Evolutionary conservation across 2,888 invertebrate genomes (phyloP).

Genomic region (Dendrolimus pini): DNA sequence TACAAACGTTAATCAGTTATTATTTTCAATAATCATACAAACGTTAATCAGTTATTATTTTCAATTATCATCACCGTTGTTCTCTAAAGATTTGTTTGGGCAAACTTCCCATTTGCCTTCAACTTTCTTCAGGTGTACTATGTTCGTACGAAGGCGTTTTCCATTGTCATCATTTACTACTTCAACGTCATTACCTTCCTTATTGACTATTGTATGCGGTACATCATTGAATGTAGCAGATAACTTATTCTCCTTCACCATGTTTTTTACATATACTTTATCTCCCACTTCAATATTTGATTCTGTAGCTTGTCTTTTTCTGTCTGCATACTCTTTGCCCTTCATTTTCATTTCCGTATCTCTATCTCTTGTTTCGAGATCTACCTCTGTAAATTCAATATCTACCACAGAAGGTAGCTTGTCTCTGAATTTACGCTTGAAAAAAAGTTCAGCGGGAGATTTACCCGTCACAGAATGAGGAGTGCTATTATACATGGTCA

Average conservation of each 20-base stretch:
- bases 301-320: slow-evolving; percentile 10
- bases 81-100: not conserved
- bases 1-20: too few species aligned
- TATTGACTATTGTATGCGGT: too few species aligned
- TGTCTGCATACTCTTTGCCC: not conserved
- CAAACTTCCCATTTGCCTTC: slow-evolving; percentile 1
- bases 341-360: slow-evolving; percentile 16
- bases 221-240: too few species aligned
- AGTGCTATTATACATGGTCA: slow-evolving; percentile 18
- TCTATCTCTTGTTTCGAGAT: slow-evolving; percentile 16
- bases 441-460: slow-evolving; percentile 21
- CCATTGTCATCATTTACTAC: not conserved
- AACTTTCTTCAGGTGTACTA: not conserved
- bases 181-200: too few species aligned
- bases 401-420: slow-evolving; percentile 11
- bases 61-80: too few species aligned
- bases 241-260: slow-evolving; percentile 11
- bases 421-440: slow-evolving; percentile 11
- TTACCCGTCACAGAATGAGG: slow-evolving; percentile 27
- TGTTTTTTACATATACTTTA: slow-evolving; percentile 17
- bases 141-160: not conserved
- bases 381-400: slow-evolving; percentile 11
- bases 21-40: too few species aligned
- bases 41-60: too few species aligned
- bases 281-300: slow-evolving; percentile 13